Evolutionary conservation across 1,140 invertebrate genomes (phyloP).

Genomic region (Ctenoplectra terminalis): DNA sequence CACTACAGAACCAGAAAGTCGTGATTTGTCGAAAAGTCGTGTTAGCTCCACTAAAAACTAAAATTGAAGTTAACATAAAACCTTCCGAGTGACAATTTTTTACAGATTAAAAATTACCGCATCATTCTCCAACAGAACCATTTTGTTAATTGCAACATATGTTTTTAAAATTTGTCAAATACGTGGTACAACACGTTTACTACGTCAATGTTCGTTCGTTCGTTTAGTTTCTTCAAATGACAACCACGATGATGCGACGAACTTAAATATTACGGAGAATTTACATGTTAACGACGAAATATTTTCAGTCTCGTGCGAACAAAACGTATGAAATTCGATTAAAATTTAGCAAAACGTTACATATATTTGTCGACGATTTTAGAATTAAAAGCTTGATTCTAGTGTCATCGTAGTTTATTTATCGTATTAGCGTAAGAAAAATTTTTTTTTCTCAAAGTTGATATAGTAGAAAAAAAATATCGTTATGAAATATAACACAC

Average conservation of each 20-base stretch:
- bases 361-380: background rate
- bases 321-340: background rate
- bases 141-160: constrained; percentile 79
- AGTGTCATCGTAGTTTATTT: background rate
- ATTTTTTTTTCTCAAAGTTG: background rate
- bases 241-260: constrained; percentile 1
- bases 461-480: background rate
- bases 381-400: background rate
- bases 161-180: constrained; percentile 61
- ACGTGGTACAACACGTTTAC: background rate
- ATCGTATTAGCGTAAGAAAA: background rate
- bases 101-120: constrained; percentile 81
- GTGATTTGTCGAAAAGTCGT: constrained; percentile 87
- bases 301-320: background rate
- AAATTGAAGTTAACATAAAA: constrained; percentile 73
- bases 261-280: background rate
- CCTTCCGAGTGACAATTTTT: constrained; percentile 49
- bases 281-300: constrained; percentile 3
- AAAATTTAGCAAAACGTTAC: background rate
- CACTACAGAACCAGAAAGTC: constrained; percentile 85
- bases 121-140: constrained; percentile 88
- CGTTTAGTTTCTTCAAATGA: constrained; percentile 8
- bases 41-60: constrained; percentile 87
- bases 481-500: background rate
- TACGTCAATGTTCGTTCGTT: background rate